Base-by-base conservation (phyloP, 2,888 invertebrate genomes). In the Vesta saturnalis region DNA sequence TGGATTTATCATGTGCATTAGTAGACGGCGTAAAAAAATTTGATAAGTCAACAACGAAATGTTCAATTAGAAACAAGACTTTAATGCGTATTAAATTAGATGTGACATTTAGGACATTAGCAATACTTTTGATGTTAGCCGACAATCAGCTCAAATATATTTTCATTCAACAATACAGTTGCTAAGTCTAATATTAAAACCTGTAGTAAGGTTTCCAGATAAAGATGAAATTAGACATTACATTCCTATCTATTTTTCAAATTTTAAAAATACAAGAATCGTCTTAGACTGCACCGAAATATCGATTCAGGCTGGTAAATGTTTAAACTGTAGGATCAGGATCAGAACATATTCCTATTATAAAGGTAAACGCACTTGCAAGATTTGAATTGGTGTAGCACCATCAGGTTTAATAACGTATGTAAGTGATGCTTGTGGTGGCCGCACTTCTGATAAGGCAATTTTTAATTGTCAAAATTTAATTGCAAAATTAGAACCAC, bases 101-200 rank as follows among this genome's bases (percentile, higher is more conserved):
- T 23, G 23, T 23, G n/a, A n/a, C n/a, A n/a, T n/a, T n/a, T n/a
- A n/a, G n/a, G n/a, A n/a, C n/a, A n/a, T n/a, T n/a, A n/a, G 23
- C 23, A 23, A 23, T 23, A 23, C 23, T 23, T 23, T 23, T 23
- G 8, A 23, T 23, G 23, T 23, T 23, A 23, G 23, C 23, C 23
- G 23, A 23, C 23, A 23, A 23, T 23, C 23, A 23, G 23, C 23
- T 23, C 23, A 23, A 23, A 23, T 8, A 43, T 43, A 43, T 43
- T 43, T 43, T 43, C 43, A 43, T 43, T n/a, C 43, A 43, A 43
- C 43, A 43, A 43, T 43, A 10, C 43, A 43, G 43, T 43, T 43
- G 43, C n/a, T 43, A 43, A 43, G 43, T 43, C n/a, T 43, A 43
- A 43, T 43, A 43, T n/a, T 43, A 43, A 43, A 43, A 43, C n/a